Conservation (phyloP, 2,797 vertebrate genomes). For the Spinus pinus region DNA sequence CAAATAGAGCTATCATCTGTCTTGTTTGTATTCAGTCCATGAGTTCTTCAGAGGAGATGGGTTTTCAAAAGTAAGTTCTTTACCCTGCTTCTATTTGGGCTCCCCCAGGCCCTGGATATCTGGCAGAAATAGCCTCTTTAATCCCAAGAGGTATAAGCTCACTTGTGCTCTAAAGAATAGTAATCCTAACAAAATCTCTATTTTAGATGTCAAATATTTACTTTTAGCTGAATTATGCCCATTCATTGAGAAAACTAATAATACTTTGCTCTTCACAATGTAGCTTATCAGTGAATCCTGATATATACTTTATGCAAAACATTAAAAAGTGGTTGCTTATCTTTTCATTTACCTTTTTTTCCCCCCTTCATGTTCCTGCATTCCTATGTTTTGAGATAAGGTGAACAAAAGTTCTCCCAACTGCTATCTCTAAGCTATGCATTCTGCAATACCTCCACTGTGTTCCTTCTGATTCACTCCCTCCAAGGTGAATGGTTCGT, state of each 20-base stretch:
- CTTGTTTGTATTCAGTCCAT: neutral
- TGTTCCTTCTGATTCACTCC: neutral
- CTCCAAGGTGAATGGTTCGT: neutral
- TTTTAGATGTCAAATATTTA: conserved; percentile 31
- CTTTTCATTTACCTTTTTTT: neutral
- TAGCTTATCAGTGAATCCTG: neutral
- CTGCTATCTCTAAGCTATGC: neutral
- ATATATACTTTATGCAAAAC: neutral
- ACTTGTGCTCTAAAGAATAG: neutral
- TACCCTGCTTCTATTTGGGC: neutral
- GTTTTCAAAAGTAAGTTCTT: neutral
- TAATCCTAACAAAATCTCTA: neutral
- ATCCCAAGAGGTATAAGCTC: neutral
- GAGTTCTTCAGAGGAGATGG: neutral
- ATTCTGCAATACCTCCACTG: neutral
- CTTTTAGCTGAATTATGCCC: neutral
- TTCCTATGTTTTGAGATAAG: conserved; percentile 17
- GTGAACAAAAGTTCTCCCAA: conserved; percentile 1
- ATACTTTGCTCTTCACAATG: neutral
- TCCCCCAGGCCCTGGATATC: neutral
- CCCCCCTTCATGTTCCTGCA: neutral
- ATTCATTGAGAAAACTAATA: neutral
- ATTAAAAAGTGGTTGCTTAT: conserved; percentile 5
- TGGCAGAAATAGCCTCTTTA: conserved; percentile 4
- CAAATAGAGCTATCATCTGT: neutral